Base-by-base conservation (phyloP, 2,113 vertebrate genomes). In the Lagopus leucura region DNA sequence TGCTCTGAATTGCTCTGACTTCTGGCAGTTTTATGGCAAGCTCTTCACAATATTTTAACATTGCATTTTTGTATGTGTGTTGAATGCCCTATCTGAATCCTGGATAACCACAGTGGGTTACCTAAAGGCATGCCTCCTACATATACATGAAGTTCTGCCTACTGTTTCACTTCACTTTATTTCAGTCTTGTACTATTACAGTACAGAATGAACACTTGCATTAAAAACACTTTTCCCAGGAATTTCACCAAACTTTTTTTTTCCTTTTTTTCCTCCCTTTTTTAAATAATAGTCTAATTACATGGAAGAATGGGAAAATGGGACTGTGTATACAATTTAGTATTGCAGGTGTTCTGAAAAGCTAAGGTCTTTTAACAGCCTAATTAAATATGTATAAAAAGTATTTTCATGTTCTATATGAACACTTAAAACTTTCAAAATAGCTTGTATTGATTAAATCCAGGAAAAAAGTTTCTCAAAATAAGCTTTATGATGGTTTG, bases 81-180 rank as follows among this genome's bases (percentile, higher is more conserved):
- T 97, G 92, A 94, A 95, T 0, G 32, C 90, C 57, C 90, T 92
- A 30, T 77, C 65, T 65, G 81, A 95, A 70, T 42, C 57, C 48
- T 96, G 57, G 60, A 77, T 77, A 93, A 81, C 90, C 61, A 8
- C 90, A 81, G 40, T 12, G 50, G 40, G 47, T 11, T 96, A 93
- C 94, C 90, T 81, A 71, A 73, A 91, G 96, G 30, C 76, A 92
- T 32, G 78, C 64, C 91, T 92, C 81, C 91, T 92, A 92, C 71
- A 32, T 42, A 74, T 18, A 83, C 75, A 71, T 1, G 1, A 73
- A 73, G 50, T 86, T 96, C 95, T 92, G 90, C 74, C 81, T 82
- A 96, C 76, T 93, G 87, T 92, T 95, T 89, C 92, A 76, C 55
- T 86, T 94, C 84, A 82, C 88, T 88, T 92, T 93, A 82, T 94